phyloP scores from a whole-genome alignment of 1,140 invertebrate species.

The Myzus persicae region DNA sequence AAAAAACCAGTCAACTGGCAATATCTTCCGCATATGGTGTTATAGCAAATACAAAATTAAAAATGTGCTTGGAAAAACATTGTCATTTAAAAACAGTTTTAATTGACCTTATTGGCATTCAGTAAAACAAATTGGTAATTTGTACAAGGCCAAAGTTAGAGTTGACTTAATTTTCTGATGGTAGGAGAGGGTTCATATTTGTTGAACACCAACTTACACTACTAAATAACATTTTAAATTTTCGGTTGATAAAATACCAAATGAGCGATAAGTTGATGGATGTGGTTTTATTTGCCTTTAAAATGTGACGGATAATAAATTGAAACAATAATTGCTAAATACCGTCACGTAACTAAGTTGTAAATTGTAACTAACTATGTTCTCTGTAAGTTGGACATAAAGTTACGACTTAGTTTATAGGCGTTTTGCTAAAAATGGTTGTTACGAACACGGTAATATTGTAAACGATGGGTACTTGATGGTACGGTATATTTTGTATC shows the following conservation, averaged over 20 bases:
- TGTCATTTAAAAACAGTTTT: background rate
- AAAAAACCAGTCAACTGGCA: background rate
- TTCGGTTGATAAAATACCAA: background rate
- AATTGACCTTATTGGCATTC: background rate
- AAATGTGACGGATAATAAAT: no score
- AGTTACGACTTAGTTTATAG: background rate
- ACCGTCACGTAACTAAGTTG: background rate
- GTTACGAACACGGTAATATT: no score
- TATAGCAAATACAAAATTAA: background rate
- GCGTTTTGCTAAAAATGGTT: no score
- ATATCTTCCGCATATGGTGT: background rate
- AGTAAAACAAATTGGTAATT: background rate
- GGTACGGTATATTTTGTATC: background rate
- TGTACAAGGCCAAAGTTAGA: background rate
- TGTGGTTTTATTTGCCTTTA: background rate
- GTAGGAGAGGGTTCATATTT: background rate
- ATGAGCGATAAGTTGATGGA: background rate
- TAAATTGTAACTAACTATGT: background rate
- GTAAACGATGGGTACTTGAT: no score
- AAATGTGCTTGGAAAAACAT: background rate
- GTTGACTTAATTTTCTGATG: background rate
- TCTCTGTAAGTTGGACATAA: no score
- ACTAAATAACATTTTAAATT: background rate
- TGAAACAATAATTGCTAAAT: no score
- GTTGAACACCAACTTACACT: background rate